Evolutionary conservation across 2,797 vertebrate genomes (phyloP).

Genomic region (Gastrophryne carolinensis): DNA sequence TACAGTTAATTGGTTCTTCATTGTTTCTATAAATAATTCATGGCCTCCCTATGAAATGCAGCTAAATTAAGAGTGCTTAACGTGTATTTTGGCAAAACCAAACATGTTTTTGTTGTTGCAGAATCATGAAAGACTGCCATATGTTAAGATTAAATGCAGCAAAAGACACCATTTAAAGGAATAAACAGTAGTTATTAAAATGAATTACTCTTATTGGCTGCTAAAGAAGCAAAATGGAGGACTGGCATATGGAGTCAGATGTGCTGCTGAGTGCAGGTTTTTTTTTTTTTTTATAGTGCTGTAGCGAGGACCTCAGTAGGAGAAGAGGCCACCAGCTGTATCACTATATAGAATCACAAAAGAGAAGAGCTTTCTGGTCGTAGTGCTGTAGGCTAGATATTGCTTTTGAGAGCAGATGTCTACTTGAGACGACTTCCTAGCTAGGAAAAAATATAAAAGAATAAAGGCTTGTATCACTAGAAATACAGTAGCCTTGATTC

Average conservation of each 20-base stretch:
- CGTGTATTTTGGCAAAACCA: constrained; percentile 35
- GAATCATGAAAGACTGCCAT: constrained; percentile 7
- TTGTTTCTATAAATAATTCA: constrained; percentile 50
- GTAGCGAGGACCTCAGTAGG: constrained; percentile 37
- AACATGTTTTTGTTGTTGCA: constrained; percentile 37
- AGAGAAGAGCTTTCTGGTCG: constrained; percentile 47
- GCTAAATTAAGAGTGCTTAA: constrained; percentile 49
- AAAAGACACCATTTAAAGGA: constrained; percentile 18
- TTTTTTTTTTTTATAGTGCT: constrained; percentile 37
- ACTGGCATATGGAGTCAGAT: constrained; percentile 55
- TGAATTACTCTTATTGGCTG: constrained; percentile 27
- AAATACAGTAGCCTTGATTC: constrained; percentile 2
- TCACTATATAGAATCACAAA: constrained; percentile 56
- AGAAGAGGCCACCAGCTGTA: constrained; percentile 58
- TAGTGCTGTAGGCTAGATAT: constrained; percentile 42
- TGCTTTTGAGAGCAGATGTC: constrained; percentile 54
- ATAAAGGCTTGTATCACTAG: constrained; percentile 7
- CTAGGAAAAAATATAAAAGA: constrained; percentile 19
- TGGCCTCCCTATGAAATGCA: constrained; percentile 42
- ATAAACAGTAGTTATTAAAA: constrained; percentile 41
- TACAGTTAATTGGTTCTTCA: constrained; percentile 36
- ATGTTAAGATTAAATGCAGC: constrained; percentile 20
- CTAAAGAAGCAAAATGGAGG: constrained; percentile 43
- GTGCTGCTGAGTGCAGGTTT: constrained; percentile 29
- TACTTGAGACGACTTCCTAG: constrained; percentile 53